Base-by-base conservation (phyloP, 2,113 vertebrate species). In the Onychostoma macrolepis region DNA sequence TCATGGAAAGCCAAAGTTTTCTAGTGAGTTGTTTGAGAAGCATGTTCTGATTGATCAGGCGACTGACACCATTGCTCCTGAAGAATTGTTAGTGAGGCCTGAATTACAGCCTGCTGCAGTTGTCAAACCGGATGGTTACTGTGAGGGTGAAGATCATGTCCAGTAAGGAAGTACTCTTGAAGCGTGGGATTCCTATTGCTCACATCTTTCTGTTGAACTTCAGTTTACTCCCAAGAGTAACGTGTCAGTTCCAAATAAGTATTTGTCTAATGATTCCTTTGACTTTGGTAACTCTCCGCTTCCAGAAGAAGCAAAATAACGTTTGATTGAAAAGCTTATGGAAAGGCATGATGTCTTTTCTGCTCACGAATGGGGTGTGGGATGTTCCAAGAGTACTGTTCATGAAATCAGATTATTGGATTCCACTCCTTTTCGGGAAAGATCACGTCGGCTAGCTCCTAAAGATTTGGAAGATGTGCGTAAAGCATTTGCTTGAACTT, bases 371-470 rank as follows among this genome's bases (percentile, higher is more conserved):
- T 63, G 24, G 58, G 58, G 26, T n/a, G 24, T 63, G 58, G 8
- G 24, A 63, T 75, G 77, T 81, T 88, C 84, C 1, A 85, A 76
- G 19, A 88, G 87, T 28, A 85, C 83, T 3, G 56, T 2, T 19
- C 87, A 88, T 85, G 83, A 81, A 13, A 88, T 88, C 9, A 75
- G 87, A 53, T 38, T 85, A 38, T 81, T 41, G 1, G 83, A 85
- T 41, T 9, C 77, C 19, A n/a, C 58, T 13, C 76, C 77, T 11
- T 88, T 88, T 36, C 50, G 67, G 28, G 78, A 88, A 63, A 38
- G 87, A 17, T 85, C 87, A 26, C 41, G 28, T 4, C 58, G 38
- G 0, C 9, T 79, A 9, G 33, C 85, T 33, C 85, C 74, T 71
- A 63, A 80, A 12, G 85, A 86, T n/a, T 6, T 80, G 4, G 80